Percentiles rank a stretch among this genome's conserved stretches.
phyloP scores from a whole-genome alignment of 2,888 invertebrate genomes.

The Anoncus sp. region DNA sequence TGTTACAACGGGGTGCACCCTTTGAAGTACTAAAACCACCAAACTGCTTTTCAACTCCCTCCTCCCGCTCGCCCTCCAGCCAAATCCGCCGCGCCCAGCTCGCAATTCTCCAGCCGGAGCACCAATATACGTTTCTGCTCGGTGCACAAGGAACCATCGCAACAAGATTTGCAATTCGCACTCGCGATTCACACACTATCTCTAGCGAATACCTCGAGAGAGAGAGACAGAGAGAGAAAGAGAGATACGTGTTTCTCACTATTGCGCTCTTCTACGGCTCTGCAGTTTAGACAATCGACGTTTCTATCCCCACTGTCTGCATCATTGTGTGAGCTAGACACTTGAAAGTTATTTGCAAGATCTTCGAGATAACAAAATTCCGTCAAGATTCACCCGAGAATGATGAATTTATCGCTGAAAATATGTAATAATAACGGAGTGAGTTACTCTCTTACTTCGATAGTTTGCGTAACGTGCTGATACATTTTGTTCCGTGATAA shows the following conservation, averaged over 20 bases:
- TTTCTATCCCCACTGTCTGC: constrained; percentile 18
- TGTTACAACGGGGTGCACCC: constrained; percentile 61
- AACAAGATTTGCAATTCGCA: constrained; percentile 61
- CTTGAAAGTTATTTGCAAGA: constrained; percentile 26
- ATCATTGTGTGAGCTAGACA: not conserved
- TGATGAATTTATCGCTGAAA: constrained; percentile 12
- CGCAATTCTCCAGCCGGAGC: constrained; percentile 29
- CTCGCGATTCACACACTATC: constrained; percentile 37
- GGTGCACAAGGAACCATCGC: constrained; percentile 59
- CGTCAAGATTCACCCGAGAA: not conserved
- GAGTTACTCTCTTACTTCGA: not conserved
- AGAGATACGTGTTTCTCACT: not conserved
- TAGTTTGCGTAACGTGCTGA: not conserved
- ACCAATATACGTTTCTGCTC: constrained; percentile 65
- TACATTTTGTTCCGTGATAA: not conserved
- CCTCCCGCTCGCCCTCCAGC: constrained; percentile 8
- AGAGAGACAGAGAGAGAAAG: not conserved
- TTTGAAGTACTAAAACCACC: constrained; percentile 71
- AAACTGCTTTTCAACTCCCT: constrained; percentile 67
- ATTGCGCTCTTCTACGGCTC: constrained; percentile 8
- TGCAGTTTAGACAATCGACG: constrained; percentile 54
- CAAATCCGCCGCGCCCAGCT: constrained; percentile 13
- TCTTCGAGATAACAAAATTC: constrained; percentile 34
- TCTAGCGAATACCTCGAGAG: constrained; percentile 41
- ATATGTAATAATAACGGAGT: constrained; percentile 7